Evolutionary conservation across 2,113 vertebrate species (phyloP), one percentile per base, ranked within the genome.

Genomic region (Oryzias curvinotus): DNA sequence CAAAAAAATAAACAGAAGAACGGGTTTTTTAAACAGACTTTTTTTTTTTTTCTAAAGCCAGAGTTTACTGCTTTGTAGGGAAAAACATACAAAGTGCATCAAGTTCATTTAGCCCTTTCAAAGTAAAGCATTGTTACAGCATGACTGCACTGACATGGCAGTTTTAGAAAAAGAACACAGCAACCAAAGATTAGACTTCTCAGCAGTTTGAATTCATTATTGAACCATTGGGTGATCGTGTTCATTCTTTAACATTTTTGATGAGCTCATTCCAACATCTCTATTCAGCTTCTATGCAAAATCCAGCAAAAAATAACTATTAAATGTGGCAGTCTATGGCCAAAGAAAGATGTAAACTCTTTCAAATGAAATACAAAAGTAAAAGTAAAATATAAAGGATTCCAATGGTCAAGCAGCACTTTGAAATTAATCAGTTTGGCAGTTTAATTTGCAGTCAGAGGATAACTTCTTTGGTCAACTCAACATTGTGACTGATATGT

Each of bases 81-180:
- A 50, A 21, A 65, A 70, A 26, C 76, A 74, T 48, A 77, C 92
- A 93, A 92, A 91, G 91, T 92, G 90, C 91, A 83, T 86, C n/a
- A 70, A 86, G 73, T 84, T 56, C 62, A 18, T 65, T 78, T 67
- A 80, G 78, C 78, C 73, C 14, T 50, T 50, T 52, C 67, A 45
- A 60, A 84, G 66, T 71, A 68, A 67, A 81, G 19, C 5, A 17
- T 26, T 7, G 57, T 62, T 73, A 81, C 65, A 45, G n/a, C 62
- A 64, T 44, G 70, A 55, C 55, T 41, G 13, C 26, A 75, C 71
- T 76, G 58, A 45, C 3, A 12, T 51, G 36, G 52, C 59, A 74
- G 26, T 67, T 71, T 77, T 47, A 60, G 54, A 62, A 73, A 5
- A 62, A 48, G 57, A 79, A 17, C 73, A 75, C 78, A 81, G 74